Conservation (phyloP, 2,113 vertebrate genomes). For the Galeopterus variegatus region DNA sequence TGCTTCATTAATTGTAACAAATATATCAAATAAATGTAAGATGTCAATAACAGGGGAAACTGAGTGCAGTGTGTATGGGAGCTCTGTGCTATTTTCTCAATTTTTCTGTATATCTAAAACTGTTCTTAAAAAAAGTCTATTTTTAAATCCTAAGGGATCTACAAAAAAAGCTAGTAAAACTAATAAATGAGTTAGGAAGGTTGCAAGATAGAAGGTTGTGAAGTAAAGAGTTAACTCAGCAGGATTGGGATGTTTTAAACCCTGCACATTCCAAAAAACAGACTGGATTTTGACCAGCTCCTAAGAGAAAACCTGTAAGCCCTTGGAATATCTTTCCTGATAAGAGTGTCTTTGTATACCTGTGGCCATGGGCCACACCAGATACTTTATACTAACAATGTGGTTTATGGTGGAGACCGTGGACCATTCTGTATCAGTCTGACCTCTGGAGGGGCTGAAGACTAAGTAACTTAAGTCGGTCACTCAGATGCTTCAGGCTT, state of each 20-base stretch:
- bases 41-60: neutral
- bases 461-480: neutral
- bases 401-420: neutral
- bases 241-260: neutral
- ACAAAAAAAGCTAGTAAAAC: neutral
- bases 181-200: neutral
- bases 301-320: neutral
- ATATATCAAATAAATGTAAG: neutral
- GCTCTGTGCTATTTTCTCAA: neutral
- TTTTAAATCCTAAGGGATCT: neutral
- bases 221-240: neutral
- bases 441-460: neutral
- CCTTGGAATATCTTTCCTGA: neutral
- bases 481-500: neutral
- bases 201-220: neutral
- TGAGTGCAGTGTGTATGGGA: too few species aligned
- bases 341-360: neutral
- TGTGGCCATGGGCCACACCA: neutral
- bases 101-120: constrained; percentile 1
- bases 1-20: neutral
- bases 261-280: neutral
- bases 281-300: neutral
- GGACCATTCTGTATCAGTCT: neutral
- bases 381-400: neutral
- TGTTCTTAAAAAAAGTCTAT: neutral